Evolutionary conservation across 2,888 invertebrate species (phyloP).

Genomic region (Rhaphigaster nebulosa): DNA sequence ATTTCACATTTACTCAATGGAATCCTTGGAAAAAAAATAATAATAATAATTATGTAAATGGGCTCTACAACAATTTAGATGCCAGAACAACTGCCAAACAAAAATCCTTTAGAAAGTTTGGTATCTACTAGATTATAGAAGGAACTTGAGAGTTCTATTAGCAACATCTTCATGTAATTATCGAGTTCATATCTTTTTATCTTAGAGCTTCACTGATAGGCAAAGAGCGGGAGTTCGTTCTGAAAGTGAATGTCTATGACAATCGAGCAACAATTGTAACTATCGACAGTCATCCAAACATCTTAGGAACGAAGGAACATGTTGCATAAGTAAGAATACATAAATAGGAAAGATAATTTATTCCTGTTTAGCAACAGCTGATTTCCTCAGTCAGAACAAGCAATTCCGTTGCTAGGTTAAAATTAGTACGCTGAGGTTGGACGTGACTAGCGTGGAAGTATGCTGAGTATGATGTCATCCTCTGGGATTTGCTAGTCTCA

Average conservation of each 20-base stretch:
- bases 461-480: not conserved
- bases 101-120: no score
- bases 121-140: no score
- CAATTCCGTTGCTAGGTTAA: not conserved
- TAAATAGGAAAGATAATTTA: conserved; percentile 1
- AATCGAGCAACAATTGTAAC: not conserved
- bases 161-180: no score
- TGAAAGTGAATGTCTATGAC: not conserved
- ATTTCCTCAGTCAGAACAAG: not conserved
- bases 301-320: not conserved
- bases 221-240: not conserved
- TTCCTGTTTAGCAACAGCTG: not conserved
- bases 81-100: no score
- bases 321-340: not conserved
- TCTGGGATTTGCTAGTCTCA: not conserved
- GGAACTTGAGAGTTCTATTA: no score
- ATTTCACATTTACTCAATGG: no score
- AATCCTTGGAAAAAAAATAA: no score
- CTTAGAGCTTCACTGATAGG: not conserved
- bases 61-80: no score
- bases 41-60: no score
- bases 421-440: conserved; percentile 12
- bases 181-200: no score
- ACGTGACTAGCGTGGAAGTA: not conserved
- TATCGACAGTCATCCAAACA: not conserved